Evolutionary conservation across 2,797 vertebrate genomes (phyloP).

Genomic region (Melanotaenia nigrans): DNA sequence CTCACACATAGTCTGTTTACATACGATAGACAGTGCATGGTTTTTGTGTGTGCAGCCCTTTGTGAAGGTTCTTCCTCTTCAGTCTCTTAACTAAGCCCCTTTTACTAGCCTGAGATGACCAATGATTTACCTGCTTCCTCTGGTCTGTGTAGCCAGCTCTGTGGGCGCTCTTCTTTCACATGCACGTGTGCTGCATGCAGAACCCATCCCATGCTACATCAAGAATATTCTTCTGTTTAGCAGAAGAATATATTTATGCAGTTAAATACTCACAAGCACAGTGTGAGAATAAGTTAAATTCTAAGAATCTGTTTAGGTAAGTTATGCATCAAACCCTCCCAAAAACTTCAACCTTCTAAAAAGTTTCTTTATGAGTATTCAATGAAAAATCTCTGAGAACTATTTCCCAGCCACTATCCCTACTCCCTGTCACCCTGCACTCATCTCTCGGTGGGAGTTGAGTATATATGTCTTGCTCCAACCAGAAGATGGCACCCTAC

Average conservation of each 20-base stretch:
- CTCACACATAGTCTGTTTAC: slow-evolving; percentile 74
- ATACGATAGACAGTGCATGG: slow-evolving; percentile 59
- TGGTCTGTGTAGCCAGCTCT: slow-evolving; percentile 41
- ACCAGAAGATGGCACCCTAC: slow-evolving; percentile 85
- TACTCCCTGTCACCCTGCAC: neutral
- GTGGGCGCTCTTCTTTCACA: slow-evolving; percentile 40
- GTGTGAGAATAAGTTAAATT: neutral
- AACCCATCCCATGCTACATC: neutral
- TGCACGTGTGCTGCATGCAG: slow-evolving; percentile 16
- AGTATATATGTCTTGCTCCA: slow-evolving; percentile 53
- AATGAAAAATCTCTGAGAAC: slow-evolving; percentile 19
- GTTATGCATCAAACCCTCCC: slow-evolving; percentile 1
- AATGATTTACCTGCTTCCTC: slow-evolving; percentile 77
- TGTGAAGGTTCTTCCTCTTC: slow-evolving; percentile 69
- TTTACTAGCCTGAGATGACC: slow-evolving; percentile 76
- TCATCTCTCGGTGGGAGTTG: slow-evolving; percentile 26
- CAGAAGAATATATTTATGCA: neutral
- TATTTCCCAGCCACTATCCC: neutral
- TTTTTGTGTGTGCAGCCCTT: slow-evolving; percentile 66
- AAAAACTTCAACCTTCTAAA: neutral
- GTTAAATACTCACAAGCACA: neutral
- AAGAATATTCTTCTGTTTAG: neutral
- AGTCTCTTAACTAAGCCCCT: slow-evolving; percentile 70
- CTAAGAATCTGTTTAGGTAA: neutral
- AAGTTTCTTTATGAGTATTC: slow-evolving; percentile 17